These are phyloP conservation scores for Eutolmus rufibarbis DNA, from an alignment of 2,888 invertebrate genomes.

Conservation along the genomic window DNA sequence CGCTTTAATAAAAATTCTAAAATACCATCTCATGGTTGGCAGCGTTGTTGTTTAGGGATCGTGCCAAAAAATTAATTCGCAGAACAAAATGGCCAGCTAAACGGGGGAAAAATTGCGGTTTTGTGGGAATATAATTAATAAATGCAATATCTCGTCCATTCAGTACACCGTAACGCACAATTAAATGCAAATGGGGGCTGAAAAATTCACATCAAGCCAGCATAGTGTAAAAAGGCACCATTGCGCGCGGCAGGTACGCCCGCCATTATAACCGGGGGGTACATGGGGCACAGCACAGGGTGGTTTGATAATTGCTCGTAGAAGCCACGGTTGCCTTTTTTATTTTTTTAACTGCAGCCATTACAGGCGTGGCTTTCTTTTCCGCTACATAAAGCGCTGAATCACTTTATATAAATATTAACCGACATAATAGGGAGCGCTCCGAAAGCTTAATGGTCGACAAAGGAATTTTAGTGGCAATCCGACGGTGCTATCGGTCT, in stretches of 20 bases:
- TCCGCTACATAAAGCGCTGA: background rate
- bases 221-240: background rate
- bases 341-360: background rate
- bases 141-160: background rate
- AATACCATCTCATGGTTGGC: background rate
- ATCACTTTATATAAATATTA: constrained; percentile 20
- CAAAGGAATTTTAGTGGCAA: constrained; percentile 11
- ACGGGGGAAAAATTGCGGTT: background rate
- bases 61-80: background rate
- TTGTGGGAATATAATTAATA: background rate
- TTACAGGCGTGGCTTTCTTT: background rate
- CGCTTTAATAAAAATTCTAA: background rate
- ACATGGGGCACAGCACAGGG: background rate
- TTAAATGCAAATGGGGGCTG: background rate
- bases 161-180: background rate
- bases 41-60: background rate
- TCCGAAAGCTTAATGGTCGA: background rate
- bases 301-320: background rate
- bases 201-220: background rate
- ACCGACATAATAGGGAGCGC: background rate
- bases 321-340: background rate
- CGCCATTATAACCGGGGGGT: background rate
- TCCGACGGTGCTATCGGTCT: background rate
- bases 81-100: background rate
- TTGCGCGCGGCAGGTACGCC: background rate